phyloP scores from a whole-genome alignment of 1,140 invertebrate genomes.

The Lucilia cuprina region DNA sequence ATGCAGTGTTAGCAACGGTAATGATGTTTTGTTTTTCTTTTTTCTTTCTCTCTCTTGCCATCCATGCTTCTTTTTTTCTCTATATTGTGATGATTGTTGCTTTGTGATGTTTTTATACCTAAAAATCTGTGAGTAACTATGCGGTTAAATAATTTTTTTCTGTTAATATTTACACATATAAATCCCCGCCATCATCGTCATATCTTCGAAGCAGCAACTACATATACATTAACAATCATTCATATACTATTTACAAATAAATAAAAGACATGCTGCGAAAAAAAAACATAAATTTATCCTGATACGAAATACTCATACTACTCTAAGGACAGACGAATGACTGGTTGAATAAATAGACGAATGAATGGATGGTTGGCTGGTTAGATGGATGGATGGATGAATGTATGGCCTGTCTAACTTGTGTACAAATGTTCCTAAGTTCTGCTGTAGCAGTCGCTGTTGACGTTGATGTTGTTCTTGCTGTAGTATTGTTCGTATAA shows the following conservation, averaged over 20 bases:
- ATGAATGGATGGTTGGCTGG: not conserved
- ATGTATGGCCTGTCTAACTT: not conserved
- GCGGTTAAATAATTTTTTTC: not conserved
- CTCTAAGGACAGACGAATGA: not conserved
- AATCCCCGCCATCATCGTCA: not conserved
- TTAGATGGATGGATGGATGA: not conserved
- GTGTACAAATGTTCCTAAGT: not conserved
- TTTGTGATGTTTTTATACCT: not conserved
- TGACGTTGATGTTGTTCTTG: not conserved
- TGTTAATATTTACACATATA: not conserved
- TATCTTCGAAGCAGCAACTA: not conserved
- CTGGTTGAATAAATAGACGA: not conserved
- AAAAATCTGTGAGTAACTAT: slow-evolving; percentile 4
- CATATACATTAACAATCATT: not conserved
- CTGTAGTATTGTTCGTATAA: not conserved
- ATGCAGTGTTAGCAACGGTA: not conserved
- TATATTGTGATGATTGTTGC: not conserved
- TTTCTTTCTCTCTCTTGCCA: not conserved
- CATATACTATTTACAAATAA: not conserved
- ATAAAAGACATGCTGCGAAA: not conserved
- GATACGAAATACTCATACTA: not conserved
- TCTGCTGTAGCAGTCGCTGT: not conserved
- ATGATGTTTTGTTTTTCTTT: not conserved
- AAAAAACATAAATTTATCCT: not conserved
- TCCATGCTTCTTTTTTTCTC: not conserved